Evolutionary conservation across 2,797 vertebrate genomes (phyloP).

Genomic region (Rhabdophis nuchalis): DNA sequence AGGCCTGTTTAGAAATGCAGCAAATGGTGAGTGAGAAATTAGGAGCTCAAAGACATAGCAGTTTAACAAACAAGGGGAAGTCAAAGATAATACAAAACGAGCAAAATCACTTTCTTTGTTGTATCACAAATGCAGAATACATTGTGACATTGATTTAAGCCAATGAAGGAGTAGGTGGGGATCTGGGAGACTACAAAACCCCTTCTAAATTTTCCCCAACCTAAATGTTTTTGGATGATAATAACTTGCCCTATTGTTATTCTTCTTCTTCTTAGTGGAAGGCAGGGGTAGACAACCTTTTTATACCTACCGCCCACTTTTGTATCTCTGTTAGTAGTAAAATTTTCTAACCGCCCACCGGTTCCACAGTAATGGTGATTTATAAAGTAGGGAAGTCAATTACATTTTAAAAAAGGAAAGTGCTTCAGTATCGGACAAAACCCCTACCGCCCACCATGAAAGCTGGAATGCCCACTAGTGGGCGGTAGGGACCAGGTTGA

Average conservation of each 20-base stretch:
- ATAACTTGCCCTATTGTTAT: background rate
- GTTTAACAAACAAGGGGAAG: background rate
- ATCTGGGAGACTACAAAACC: background rate
- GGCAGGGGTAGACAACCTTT: too few relatives aligned
- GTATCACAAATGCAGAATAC: background rate
- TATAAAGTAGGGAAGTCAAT: too few relatives aligned
- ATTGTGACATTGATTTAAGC: background rate
- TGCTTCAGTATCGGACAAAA: too few relatives aligned
- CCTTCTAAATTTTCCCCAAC: background rate
- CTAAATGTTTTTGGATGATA: background rate
- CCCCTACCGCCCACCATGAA: too few relatives aligned
- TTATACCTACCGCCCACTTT: too few relatives aligned
- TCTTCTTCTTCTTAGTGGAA: background rate
- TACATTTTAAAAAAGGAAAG: too few relatives aligned
- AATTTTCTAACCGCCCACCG: too few relatives aligned
- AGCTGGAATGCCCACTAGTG: too few relatives aligned
- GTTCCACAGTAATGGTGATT: too few relatives aligned
- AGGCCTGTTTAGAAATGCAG: slow-evolving; percentile 71
- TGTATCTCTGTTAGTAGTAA: too few relatives aligned
- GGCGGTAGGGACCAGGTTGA: too few relatives aligned
- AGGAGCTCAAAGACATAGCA: background rate
- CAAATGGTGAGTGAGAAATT: background rate
- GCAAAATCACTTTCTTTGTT: background rate
- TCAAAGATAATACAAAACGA: background rate
- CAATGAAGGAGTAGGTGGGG: background rate